Evolutionary conservation across 2,888 invertebrate genomes (phyloP).

Genomic region (Physocephala rufipes): DNA sequence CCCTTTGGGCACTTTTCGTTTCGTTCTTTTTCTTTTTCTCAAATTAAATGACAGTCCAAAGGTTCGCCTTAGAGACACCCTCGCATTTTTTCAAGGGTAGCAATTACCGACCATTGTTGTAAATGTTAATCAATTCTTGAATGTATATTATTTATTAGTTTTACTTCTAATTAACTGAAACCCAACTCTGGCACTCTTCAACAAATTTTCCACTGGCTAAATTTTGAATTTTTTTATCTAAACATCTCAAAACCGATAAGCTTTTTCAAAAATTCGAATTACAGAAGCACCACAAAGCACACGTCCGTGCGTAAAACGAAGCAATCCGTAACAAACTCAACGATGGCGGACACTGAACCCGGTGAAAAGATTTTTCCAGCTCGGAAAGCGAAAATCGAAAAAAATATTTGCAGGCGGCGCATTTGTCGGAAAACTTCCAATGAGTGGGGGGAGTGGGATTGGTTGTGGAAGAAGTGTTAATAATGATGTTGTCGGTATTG

Average conservation of each 20-base stretch:
- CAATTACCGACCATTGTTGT: too few relatives aligned
- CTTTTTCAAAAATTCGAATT: background rate
- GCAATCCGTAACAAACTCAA: conserved; percentile 56
- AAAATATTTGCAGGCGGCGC: conserved; percentile 22
- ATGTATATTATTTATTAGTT: background rate
- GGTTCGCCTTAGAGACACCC: conserved; percentile 31
- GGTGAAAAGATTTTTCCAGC: conserved; percentile 35
- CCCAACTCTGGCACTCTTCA: background rate
- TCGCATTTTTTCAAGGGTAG: conserved; percentile 40
- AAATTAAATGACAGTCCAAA: too few relatives aligned
- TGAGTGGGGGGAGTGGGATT: background rate
- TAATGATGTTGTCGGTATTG: conserved; percentile 8
- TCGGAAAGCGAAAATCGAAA: conserved; percentile 21
- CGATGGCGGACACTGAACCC: conserved; percentile 58
- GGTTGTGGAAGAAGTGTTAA: background rate
- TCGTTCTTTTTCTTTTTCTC: conserved; percentile 9
- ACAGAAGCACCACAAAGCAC: background rate
- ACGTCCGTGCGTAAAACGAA: conserved; percentile 53
- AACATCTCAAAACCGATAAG: background rate
- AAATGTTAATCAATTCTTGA: too few relatives aligned
- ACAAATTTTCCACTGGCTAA: too few relatives aligned
- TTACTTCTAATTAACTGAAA: background rate
- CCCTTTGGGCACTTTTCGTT: conserved; percentile 38
- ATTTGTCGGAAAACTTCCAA: conserved; percentile 28
- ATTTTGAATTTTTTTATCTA: too few relatives aligned